phyloP scores from a whole-genome alignment of 2,797 vertebrate species.

The Betta splendens region DNA sequence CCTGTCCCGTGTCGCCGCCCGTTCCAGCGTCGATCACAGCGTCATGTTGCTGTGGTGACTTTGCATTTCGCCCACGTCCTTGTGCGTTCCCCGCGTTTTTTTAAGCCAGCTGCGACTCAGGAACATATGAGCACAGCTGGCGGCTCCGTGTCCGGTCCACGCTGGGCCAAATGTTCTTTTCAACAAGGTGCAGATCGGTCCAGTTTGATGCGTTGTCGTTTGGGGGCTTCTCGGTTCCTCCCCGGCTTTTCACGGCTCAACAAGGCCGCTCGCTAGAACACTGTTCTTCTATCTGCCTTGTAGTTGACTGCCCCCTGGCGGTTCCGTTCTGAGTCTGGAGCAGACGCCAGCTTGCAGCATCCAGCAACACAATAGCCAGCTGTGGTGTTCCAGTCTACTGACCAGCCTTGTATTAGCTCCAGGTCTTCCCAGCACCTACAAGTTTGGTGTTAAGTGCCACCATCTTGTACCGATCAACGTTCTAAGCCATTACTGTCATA shows the following conservation, averaged over 20 bases:
- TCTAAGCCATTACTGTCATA: conserved; percentile 67
- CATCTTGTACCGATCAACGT: conserved; percentile 57
- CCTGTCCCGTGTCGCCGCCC: conserved; percentile 44
- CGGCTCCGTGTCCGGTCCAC: conserved; percentile 26
- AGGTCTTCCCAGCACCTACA: conserved; percentile 58
- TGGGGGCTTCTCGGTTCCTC: conserved; percentile 26
- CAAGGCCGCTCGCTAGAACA: conserved; percentile 40
- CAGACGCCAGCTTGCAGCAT: conserved; percentile 52
- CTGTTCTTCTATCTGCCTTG: conserved; percentile 62
- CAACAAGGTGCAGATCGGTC: conserved; percentile 39
- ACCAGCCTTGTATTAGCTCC: conserved; percentile 45
- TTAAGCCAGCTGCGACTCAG: conserved; percentile 50
- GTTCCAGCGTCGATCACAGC: conserved; percentile 44
- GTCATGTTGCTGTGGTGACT: conserved; percentile 50
- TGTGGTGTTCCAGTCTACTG: conserved; percentile 51
- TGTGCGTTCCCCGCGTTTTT: conserved; percentile 41
- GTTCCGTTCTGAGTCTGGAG: conserved; percentile 32
- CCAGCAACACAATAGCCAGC: conserved; percentile 59
- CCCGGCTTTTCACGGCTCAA: conserved; percentile 29
- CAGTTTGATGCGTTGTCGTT: conserved; percentile 40
- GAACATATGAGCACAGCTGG: conserved; percentile 41
- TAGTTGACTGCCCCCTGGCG: conserved; percentile 74
- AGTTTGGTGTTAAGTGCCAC: conserved; percentile 43
- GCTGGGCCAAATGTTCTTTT: conserved; percentile 25
- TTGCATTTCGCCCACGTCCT: conserved; percentile 53